phyloP scores from a whole-genome alignment of 2,797 vertebrate genomes.

The Ciconia nigra region DNA sequence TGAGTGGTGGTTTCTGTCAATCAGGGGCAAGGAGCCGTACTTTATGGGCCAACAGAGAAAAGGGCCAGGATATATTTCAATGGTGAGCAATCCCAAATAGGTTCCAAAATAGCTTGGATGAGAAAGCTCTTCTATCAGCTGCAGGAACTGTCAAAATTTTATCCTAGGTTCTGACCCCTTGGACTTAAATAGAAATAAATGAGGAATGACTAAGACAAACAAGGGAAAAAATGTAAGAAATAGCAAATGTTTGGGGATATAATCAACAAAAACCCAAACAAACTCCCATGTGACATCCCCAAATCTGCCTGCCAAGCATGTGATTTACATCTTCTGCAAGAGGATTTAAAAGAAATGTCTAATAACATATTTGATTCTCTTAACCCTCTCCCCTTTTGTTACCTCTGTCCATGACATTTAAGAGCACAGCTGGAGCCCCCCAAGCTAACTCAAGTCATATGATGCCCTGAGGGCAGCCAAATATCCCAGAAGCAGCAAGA shows the following conservation, averaged over 20 bases:
- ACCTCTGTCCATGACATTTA: not conserved
- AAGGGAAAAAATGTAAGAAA: constrained; percentile 28
- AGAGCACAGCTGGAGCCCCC: not conserved
- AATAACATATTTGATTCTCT: constrained; percentile 37
- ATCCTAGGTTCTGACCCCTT: constrained; percentile 37
- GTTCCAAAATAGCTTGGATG: constrained; percentile 42
- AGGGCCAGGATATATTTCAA: constrained; percentile 13
- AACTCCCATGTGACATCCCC: constrained; percentile 17
- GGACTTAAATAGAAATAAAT: constrained; percentile 57
- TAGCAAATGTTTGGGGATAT: constrained; percentile 44
- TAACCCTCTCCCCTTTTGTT: constrained; percentile 46
- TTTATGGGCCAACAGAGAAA: constrained; percentile 10
- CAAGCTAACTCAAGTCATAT: constrained; percentile 15
- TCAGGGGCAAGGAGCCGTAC: not conserved
- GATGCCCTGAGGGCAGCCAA: not conserved
- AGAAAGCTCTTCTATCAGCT: constrained; percentile 43
- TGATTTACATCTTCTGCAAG: constrained; percentile 34
- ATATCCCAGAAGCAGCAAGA: not conserved
- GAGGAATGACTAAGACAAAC: constrained; percentile 45
- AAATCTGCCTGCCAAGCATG: constrained; percentile 30
- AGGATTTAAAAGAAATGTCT: constrained; percentile 20
- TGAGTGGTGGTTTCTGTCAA: constrained; percentile 24
- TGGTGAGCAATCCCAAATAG: not conserved
- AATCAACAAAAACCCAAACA: constrained; percentile 40
- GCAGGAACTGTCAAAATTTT: constrained; percentile 47